A percentile compares a stretch with the other conserved stretches of the same genome.
Evolutionary conservation across 2,888 invertebrate genomes (phyloP).

Genomic region (Erebia epiphron): DNA sequence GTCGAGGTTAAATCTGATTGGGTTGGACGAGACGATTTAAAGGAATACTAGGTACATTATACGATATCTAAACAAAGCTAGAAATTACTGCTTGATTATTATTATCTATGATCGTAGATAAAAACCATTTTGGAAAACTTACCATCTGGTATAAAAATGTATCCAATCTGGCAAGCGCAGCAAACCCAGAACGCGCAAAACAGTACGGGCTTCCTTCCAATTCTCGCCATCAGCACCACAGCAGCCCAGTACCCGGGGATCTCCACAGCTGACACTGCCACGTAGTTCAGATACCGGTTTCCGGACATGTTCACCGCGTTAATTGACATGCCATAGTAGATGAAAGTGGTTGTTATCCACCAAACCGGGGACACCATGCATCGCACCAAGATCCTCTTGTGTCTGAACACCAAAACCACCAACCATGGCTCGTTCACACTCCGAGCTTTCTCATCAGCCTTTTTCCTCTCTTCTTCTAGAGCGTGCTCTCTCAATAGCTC

Average conservation of each 20-base stretch:
- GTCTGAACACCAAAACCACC: slow-evolving; percentile 56
- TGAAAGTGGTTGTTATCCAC: slow-evolving; percentile 87
- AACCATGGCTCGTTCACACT: slow-evolving; percentile 58
- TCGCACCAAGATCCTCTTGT: slow-evolving; percentile 67
- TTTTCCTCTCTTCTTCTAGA: slow-evolving; percentile 50
- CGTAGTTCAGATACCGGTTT: slow-evolving; percentile 86
- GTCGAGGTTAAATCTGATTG: slow-evolving; percentile 43
- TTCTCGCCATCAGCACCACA: slow-evolving; percentile 78
- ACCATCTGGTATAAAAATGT: slow-evolving; percentile 42
- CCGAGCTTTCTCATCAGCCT: slow-evolving; percentile 44
- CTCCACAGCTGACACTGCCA: slow-evolving; percentile 83
- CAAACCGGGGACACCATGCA: slow-evolving; percentile 83
- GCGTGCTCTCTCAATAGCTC: slow-evolving; percentile 49
- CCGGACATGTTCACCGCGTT: slow-evolving; percentile 86
- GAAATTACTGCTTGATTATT: too few relatives aligned
- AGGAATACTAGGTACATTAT: background rate
- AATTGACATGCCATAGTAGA: slow-evolving; percentile 88
- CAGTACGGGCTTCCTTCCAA: slow-evolving; percentile 60
- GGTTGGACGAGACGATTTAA: slow-evolving; percentile 36
- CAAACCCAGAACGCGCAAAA: slow-evolving; percentile 43
- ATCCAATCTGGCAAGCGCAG: slow-evolving; percentile 41
- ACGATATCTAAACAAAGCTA: background rate
- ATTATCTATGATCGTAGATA: too few relatives aligned
- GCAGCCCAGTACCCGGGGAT: slow-evolving; percentile 85
- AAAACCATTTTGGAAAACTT: slow-evolving; percentile 44